Conservation (phyloP, 2,888 invertebrate genomes). For the Craniophora ligustri region DNA sequence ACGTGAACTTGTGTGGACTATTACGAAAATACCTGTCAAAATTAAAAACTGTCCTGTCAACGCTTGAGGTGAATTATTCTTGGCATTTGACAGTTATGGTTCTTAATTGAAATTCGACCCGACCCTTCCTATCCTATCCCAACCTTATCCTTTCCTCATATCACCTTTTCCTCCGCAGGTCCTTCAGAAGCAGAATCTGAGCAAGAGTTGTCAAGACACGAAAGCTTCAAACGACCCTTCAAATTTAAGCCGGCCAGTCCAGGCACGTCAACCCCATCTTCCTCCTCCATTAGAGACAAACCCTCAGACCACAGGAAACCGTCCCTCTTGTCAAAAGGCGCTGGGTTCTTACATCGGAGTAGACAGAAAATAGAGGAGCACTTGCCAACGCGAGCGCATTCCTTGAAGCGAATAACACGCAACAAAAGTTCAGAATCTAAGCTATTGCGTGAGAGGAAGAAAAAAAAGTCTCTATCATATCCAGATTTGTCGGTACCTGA, state of each 20-base stretch:
- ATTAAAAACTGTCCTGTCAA: no score
- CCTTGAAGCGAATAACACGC: neutral
- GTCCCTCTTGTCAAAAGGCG: neutral
- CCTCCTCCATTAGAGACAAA: neutral
- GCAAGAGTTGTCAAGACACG: neutral
- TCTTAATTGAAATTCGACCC: no score
- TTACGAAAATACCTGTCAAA: no score
- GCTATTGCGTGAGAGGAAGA: neutral
- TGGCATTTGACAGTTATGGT: no score
- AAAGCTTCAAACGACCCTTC: neutral
- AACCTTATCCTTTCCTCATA: conserved; percentile 34
- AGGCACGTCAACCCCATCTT: neutral
- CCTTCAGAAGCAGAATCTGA: conserved; percentile 51
- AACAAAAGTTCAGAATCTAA: neutral
- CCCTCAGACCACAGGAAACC: neutral
- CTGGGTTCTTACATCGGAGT: neutral
- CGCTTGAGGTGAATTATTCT: no score
- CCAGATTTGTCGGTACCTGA: neutral
- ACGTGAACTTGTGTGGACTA: no score
- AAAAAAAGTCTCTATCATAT: neutral
- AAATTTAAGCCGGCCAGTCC: neutral
- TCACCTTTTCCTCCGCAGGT: conserved; percentile 56
- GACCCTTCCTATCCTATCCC: conserved; percentile 5
- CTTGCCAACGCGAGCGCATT: neutral
- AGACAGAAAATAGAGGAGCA: conserved; percentile 1